Base-by-base conservation (phyloP, 2,797 vertebrate species). In the Adelosebastes latens region DNA sequence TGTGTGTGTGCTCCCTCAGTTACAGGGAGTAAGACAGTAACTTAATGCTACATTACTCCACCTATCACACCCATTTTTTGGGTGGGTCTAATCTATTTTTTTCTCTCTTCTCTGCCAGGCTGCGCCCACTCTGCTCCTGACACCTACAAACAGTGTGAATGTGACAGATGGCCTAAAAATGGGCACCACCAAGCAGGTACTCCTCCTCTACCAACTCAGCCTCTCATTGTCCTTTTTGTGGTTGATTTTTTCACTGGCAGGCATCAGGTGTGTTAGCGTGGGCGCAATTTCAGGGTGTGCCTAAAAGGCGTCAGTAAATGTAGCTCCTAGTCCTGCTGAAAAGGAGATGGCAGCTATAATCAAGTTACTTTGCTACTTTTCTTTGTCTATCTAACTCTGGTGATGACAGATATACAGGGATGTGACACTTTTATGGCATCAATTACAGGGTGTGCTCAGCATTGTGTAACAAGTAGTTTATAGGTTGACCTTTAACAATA, bases 121-220 rank as follows among this genome's bases (percentile, higher is more conserved):
- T 31, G 65, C 52, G 5, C 81, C 84, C 8, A 25, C 7, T 20
- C 8, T 78, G 11, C 10, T 66, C 1, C 6, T 32, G 55, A 55
- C 52, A 4, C 34, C 42, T 5, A 59, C 10, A 34, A 32, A 8
- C 8, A 55, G 1, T 6, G 0, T 6, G 3, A 1, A 2, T 25
- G 64, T 59, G 29, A 82, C 14, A 13, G 75, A 91, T 2, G 81
- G 65, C 7, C 0, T 59, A 2, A 87, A 79, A 24, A 39, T n/a
- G 24, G 2, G 1, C 49, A 22, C 4, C 49, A 20, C 4, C 24
- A 5, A 61, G 6, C 52, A 84, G 87, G 93, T 93, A 85, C 12
- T 34, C 3, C 27, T 59, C 31, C 16, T 6, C 3, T 39, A 8
- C 18, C 29, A 3, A 8, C 20, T n/a, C 16, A 22, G 3, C 42